Evolutionary conservation across 2,113 vertebrate species (phyloP), one percentile per base, ranked within the genome.

Genomic region (Sclerurus mexicanus): DNA sequence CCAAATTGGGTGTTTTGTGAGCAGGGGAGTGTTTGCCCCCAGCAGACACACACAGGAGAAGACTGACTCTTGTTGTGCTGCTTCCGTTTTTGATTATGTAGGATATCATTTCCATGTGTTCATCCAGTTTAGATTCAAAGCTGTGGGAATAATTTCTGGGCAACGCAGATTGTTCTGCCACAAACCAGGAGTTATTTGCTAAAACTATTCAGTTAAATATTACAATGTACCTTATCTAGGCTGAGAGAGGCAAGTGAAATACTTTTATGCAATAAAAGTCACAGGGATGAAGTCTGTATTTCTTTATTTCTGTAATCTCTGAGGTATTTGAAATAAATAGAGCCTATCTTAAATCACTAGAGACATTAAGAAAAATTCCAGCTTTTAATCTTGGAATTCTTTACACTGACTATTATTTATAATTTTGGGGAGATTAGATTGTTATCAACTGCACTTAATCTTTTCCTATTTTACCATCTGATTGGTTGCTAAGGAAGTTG

Each of bases 71-170:
- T 77, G 76, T 93, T 73, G 20, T 7, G 23, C 83, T 88, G 58
- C 73, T 90, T 90, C 25, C 42, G 52, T 85, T 93, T 78, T 49
- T 89, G 22, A 58, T 93, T 82, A 63, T 62, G 53, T 50, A 8
- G 75, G 82, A n/a, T 76, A 72, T 91, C 93, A 60, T 89, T 97
- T 90, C 71, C 85, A 28, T 93, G 56, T 94, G 77, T 71, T 91
- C 68, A 71, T 86, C 59, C 91, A 64, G n/a, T 75, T 69, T 35
- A 71, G 91, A 78, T 72, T 81, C 67, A 49, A 90, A 91, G 23
- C 40, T 79, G 46, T 74, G 62, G 73, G 82, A 93, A 77, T 62
- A 53, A 85, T 91, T 92, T 93, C 25, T 60, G 15, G 47, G 42
- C 50, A 37, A 75, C 93, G 30, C 44, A 85, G 80, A 76, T 85